Evolutionary conservation across 1,140 invertebrate genomes (phyloP).

Genomic region (Zaprionus lachaisei): DNA sequence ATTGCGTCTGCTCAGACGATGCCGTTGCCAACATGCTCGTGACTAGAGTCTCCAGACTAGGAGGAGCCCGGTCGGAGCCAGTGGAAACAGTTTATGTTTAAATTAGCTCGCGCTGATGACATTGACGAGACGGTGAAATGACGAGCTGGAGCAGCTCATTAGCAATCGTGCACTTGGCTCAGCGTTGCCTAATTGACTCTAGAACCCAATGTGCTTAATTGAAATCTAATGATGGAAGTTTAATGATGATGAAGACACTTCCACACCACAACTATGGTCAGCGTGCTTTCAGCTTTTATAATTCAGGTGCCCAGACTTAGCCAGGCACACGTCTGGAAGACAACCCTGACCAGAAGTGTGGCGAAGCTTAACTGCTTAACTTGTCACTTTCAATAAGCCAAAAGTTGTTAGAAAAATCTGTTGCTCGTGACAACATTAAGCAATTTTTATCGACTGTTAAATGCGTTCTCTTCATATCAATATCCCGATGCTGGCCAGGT

Average conservation of each 20-base stretch:
- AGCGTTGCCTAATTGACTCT: conserved; percentile 35
- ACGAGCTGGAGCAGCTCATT: conserved; percentile 41
- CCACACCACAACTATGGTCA: neutral
- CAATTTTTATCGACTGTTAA: neutral
- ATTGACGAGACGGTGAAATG: conserved; percentile 22
- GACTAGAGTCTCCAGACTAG: neutral
- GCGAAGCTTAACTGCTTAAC: neutral
- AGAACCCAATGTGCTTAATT: conserved; percentile 49
- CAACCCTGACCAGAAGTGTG: neutral
- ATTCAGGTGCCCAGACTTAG: neutral
- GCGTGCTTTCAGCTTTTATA: conserved; percentile 3
- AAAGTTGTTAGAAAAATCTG: neutral
- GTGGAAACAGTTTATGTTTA: conserved; percentile 61
- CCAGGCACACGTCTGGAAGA: neutral
- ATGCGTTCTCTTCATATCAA: neutral
- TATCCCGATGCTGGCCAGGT: neutral
- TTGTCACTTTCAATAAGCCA: conserved; percentile 3
- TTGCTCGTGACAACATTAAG: neutral
- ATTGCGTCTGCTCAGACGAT: conserved; percentile 30
- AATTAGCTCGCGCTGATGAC: conserved; percentile 52
- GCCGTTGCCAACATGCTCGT: conserved; percentile 15
- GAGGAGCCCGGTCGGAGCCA: neutral
- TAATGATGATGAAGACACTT: conserved; percentile 15
- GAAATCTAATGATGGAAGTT: conserved; percentile 55
- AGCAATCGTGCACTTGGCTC: conserved; percentile 36